Conservation (phyloP, 53 echinoderm and acorn worm genomes). For the Henricia sp. region DNA sequence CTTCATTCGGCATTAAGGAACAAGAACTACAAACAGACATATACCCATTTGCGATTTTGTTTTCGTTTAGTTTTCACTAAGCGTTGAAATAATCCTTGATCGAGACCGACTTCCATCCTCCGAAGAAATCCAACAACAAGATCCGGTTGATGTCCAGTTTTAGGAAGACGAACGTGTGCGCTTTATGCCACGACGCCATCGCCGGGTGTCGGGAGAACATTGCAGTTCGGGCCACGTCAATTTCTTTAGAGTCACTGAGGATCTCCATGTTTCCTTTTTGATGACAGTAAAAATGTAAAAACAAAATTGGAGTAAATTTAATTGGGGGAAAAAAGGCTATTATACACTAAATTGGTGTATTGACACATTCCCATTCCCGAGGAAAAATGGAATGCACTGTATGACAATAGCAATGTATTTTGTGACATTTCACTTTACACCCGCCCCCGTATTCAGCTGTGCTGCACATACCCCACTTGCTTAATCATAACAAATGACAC, state of each 20-base stretch:
- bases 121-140: constrained; percentile 79
- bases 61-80: constrained; percentile 1
- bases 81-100: constrained; percentile 76
- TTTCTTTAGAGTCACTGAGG: constrained; percentile 61
- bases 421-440: no score
- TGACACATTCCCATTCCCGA: background rate
- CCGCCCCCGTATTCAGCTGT: no score
- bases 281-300: background rate
- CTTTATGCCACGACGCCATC: constrained; percentile 65
- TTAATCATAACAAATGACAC: no score
- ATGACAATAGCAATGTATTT: no score
- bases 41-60: no score
- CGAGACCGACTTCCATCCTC: constrained; percentile 59
- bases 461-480: no score
- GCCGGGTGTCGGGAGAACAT: constrained; percentile 83
- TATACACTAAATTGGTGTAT: background rate
- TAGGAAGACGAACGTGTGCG: constrained; percentile 65
- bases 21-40: background rate
- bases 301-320: no score
- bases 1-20: background rate
- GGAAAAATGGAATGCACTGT: background rate
- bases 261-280: constrained; percentile 57
- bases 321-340: no score
- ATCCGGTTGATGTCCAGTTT: constrained; percentile 60
- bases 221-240: constrained; percentile 56